Conservation (phyloP, 2,113 vertebrate genomes). For the Phylloscopus trochiloides region DNA sequence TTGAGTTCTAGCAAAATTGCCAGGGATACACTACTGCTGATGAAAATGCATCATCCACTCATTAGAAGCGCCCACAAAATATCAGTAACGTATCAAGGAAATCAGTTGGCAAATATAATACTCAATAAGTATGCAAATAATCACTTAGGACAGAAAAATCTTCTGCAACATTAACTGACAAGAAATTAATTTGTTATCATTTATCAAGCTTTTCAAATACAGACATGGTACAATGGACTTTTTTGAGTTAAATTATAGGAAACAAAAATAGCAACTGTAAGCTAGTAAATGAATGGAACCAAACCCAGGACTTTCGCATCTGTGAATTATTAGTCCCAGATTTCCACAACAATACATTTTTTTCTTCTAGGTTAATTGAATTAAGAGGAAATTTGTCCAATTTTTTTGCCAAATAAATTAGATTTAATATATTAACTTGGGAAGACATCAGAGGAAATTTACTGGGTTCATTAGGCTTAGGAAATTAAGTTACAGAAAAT, state of each 20-base stretch:
- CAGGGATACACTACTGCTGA: not conserved
- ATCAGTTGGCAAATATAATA: not conserved
- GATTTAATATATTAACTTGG: slow-evolving; percentile 78
- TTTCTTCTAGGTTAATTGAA: slow-evolving; percentile 73
- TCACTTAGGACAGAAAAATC: not conserved
- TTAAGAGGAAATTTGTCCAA: slow-evolving; percentile 70
- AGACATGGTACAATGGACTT: not conserved
- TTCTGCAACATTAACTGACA: not conserved
- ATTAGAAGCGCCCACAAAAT: not conserved
- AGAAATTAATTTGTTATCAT: not conserved
- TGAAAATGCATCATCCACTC: not conserved
- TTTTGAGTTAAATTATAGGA: slow-evolving; percentile 7
- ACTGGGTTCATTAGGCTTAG: slow-evolving; percentile 81
- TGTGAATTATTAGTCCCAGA: slow-evolving; percentile 65
- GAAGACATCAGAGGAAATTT: slow-evolving; percentile 79
- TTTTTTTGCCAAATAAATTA: slow-evolving; percentile 76
- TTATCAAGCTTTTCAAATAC: slow-evolving; percentile 30
- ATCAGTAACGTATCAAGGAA: not conserved
- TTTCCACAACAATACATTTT: slow-evolving; percentile 65
- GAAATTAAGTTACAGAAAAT: slow-evolving; percentile 80
- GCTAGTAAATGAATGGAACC: slow-evolving; percentile 30
- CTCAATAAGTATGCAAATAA: not conserved
- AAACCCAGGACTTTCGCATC: slow-evolving; percentile 33
- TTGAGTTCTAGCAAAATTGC: not conserved
- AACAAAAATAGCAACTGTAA: not conserved